Conservation (phyloP, 2,888 invertebrate species). For the Synergus laeviventris region DNA sequence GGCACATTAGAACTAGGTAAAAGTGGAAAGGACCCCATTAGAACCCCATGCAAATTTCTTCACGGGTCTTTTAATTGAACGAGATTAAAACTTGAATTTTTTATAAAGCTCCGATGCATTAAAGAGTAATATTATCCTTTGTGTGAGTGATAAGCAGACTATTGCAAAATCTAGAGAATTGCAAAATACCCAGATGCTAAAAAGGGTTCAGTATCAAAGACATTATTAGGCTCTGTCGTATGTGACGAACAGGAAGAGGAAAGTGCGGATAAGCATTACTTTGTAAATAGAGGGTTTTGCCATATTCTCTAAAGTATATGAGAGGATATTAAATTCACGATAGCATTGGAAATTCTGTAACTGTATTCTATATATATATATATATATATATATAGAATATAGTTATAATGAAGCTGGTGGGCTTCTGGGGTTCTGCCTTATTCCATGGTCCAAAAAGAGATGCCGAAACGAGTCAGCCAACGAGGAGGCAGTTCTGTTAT, state of each 20-base stretch:
- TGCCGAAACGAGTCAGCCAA: slow-evolving; percentile 47
- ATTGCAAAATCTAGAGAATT: too few relatives aligned
- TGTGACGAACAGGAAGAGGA: slow-evolving; percentile 42
- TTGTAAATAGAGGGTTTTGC: slow-evolving; percentile 73
- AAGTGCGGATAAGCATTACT: slow-evolving; percentile 69
- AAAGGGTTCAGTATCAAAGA: slow-evolving; percentile 10
- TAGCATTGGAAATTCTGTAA: slow-evolving; percentile 71
- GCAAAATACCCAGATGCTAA: neutral
- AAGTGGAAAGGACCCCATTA: too few relatives aligned
- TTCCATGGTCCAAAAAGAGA: slow-evolving; percentile 46
- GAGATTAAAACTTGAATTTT: too few relatives aligned
- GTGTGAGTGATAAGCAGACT: too few relatives aligned
- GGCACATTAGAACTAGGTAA: too few relatives aligned
- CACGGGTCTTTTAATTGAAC: too few relatives aligned
- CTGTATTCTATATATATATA: too few relatives aligned
- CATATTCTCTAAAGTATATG: slow-evolving; percentile 76
- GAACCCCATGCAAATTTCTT: too few relatives aligned
- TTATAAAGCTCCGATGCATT: too few relatives aligned
- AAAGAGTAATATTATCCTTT: too few relatives aligned
- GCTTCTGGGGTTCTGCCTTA: slow-evolving; percentile 53
- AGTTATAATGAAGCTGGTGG: slow-evolving; percentile 50
- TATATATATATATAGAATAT: slow-evolving; percentile 68
- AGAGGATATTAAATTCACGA: slow-evolving; percentile 76
- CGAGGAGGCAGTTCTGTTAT: slow-evolving; percentile 9
- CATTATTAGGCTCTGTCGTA: neutral